phyloP scores from a whole-genome alignment of 2,888 invertebrate genomes.

The Epinotia demarniana region DNA sequence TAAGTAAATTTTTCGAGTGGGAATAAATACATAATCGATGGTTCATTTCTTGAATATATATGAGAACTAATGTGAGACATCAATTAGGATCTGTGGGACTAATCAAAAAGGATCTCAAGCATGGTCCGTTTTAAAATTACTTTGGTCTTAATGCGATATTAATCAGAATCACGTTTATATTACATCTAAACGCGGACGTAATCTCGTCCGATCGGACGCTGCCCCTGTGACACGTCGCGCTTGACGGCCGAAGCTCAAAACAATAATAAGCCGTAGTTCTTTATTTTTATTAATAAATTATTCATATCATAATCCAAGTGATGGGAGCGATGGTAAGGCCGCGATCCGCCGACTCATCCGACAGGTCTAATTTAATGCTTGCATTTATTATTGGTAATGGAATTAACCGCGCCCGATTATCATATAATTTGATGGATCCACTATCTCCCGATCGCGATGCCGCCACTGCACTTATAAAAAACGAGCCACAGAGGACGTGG shows the following conservation, averaged over 20 bases:
- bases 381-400: slow-evolving; percentile 85
- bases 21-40: slow-evolving; percentile 15
- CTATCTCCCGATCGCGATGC: slow-evolving; percentile 79
- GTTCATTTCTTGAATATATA: slow-evolving; percentile 10
- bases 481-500: slow-evolving; percentile 71
- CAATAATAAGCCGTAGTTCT: slow-evolving; percentile 72
- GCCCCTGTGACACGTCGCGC: slow-evolving; percentile 63
- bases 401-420: slow-evolving; percentile 84
- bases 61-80: slow-evolving; percentile 16
- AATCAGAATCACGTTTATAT: slow-evolving; percentile 58
- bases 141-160: slow-evolving; percentile 53
- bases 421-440: slow-evolving; percentile 84
- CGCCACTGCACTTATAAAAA: slow-evolving; percentile 77
- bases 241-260: slow-evolving; percentile 76
- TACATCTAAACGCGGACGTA: slow-evolving; percentile 59
- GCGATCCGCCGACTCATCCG: slow-evolving; percentile 81
- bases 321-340: slow-evolving; percentile 73
- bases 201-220: slow-evolving; percentile 64
- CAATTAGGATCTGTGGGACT: slow-evolving; percentile 14
- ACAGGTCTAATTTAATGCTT: slow-evolving; percentile 83
- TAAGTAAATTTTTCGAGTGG: slow-evolving; percentile 11
- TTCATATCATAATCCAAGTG: slow-evolving; percentile 83
- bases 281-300: slow-evolving; percentile 80
- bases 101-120: slow-evolving; percentile 27
- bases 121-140: slow-evolving; percentile 18